A percentile compares a stretch with the other conserved stretches of the same genome.
These are phyloP conservation scores for Apteryx mantelli DNA, from an alignment of 2,113 vertebrate species.

Conservation along the genomic window DNA sequence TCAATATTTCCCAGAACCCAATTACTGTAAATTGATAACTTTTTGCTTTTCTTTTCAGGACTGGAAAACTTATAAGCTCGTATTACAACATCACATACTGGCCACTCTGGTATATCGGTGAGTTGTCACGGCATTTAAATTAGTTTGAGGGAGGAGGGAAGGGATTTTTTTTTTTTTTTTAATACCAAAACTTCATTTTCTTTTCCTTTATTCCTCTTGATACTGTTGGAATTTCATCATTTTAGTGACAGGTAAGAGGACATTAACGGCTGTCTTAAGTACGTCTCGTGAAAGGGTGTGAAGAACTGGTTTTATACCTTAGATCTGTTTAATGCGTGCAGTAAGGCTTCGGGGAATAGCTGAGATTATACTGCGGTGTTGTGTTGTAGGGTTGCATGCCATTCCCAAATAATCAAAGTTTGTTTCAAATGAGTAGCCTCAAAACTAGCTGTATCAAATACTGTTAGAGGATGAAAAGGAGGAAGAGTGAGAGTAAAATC, in stretches of 20 bases:
- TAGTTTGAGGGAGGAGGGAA: neutral
- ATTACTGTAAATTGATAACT: neutral
- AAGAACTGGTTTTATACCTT: neutral
- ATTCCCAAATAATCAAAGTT: neutral
- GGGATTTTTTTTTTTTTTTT: accelerated
- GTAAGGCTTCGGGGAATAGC: neutral
- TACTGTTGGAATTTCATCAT: neutral
- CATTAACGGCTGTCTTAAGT: neutral
- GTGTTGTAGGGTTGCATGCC: neutral
- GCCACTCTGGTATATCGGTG: slow-evolving; percentile 97
- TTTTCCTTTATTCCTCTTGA: neutral
- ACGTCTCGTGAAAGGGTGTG: accelerated
- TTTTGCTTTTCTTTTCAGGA: slow-evolving; percentile 77
- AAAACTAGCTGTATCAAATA: neutral
- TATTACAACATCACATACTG: slow-evolving; percentile 92
- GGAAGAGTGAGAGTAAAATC: neutral
- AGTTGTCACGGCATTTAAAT: slow-evolving; percentile 51
- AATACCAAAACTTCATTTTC: neutral
- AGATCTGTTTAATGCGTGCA: neutral
- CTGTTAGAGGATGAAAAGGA: neutral
- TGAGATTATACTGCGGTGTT: neutral
- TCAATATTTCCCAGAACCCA: accelerated
- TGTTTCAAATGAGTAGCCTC: neutral
- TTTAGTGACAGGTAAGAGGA: neutral
- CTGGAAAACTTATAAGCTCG: slow-evolving; percentile 87